A percentile compares a stretch with the other conserved stretches of the same genome.
These are phyloP conservation scores for Alectura lathami DNA, from an alignment of 2,113 vertebrate genomes.

Conservation along the genomic window DNA sequence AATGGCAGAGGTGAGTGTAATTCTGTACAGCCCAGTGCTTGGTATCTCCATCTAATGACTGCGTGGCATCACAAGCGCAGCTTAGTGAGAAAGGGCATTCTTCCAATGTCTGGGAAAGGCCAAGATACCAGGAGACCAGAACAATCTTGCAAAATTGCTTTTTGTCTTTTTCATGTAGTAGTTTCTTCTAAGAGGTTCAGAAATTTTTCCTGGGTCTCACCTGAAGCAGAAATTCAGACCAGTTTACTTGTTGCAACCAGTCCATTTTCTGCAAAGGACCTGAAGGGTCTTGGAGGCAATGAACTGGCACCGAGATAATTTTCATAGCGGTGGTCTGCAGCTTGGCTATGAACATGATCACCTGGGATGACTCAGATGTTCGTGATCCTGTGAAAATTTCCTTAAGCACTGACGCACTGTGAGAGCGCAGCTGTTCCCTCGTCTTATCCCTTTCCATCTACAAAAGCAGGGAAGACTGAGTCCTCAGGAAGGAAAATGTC, in stretches of 20 bases:
- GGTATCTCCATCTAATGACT: neutral
- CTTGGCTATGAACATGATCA: neutral
- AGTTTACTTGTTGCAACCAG: neutral
- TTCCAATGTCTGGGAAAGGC: neutral
- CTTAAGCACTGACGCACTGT: neutral
- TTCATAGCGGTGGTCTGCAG: neutral
- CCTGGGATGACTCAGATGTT: neutral
- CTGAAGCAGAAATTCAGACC: neutral
- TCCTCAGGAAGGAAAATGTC: neutral
- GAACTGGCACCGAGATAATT: neutral
- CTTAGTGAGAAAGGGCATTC: neutral
- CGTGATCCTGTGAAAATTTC: neutral
- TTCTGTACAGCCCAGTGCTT: neutral
- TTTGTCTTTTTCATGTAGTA: neutral
- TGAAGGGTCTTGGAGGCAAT: neutral
- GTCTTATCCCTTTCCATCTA: neutral
- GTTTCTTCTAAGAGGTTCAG: neutral
- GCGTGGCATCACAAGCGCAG: accelerated
- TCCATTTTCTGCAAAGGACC: neutral
- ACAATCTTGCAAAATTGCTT: accelerated
- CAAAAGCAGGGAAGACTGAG: neutral
- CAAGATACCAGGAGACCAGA: neutral
- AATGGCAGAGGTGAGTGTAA: neutral
- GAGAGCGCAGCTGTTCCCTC: neutral
- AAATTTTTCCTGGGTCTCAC: accelerated